A percentile compares a stretch with the other conserved stretches of the same genome.
Conservation (phyloP, 2,797 vertebrate species). For the Leucoraja ocellata region DNA sequence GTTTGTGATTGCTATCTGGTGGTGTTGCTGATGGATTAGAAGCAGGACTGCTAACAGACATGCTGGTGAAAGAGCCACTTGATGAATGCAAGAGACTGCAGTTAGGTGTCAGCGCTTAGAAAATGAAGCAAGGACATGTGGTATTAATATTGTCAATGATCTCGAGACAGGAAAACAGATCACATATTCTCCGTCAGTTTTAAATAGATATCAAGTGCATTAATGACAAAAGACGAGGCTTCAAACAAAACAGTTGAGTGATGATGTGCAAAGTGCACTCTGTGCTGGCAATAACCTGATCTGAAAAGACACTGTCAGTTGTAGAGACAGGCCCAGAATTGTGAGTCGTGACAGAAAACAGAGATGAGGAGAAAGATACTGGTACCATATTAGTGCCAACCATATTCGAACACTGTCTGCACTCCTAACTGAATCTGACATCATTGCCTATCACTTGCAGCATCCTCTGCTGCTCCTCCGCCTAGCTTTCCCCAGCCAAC, state of each 20-base stretch:
- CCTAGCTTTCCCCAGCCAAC: constrained; percentile 67
- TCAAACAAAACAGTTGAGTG: constrained; percentile 77
- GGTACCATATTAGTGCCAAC: constrained; percentile 75
- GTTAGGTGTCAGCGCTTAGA: constrained; percentile 74
- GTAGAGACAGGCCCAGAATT: constrained; percentile 70
- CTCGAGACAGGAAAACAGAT: constrained; percentile 82
- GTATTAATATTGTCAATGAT: constrained; percentile 89
- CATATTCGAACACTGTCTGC: constrained; percentile 75
- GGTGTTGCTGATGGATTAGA: constrained; percentile 50
- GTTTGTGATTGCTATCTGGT: constrained; percentile 49
- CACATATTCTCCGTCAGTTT: constrained; percentile 69
- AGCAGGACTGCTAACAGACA: constrained; percentile 55
- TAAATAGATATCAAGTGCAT: constrained; percentile 65
- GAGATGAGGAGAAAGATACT: constrained; percentile 88
- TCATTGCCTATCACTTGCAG: constrained; percentile 70
- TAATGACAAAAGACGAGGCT: constrained; percentile 72
- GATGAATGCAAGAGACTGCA: constrained; percentile 66
- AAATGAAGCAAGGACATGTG: constrained; percentile 86
- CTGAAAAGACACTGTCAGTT: constrained; percentile 83
- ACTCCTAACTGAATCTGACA: constrained; percentile 83
- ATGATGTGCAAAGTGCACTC: constrained; percentile 64
- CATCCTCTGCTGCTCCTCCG: constrained; percentile 58
- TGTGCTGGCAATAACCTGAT: constrained; percentile 75
- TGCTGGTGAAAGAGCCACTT: constrained; percentile 59
- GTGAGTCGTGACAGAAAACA: constrained; percentile 95